phyloP scores from a whole-genome alignment of 2,113 vertebrate genomes.

The Peromyscus maniculatus region DNA sequence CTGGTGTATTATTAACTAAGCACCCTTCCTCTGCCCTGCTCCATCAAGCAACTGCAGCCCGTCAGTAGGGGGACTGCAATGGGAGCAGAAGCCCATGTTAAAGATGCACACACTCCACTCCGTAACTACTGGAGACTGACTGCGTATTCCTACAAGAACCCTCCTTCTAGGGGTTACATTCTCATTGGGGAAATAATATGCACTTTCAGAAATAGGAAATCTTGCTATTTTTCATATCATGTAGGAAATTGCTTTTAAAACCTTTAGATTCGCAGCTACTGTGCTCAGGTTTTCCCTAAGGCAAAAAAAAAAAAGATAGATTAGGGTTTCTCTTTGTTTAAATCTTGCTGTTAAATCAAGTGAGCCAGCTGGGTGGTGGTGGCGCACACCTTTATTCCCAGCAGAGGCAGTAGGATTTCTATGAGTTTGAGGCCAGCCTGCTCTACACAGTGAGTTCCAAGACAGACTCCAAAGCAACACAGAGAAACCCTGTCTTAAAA shows the following conservation, averaged over 20 bases:
- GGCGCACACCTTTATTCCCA: too few species aligned
- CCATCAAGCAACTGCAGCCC: not conserved
- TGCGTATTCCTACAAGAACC: not conserved
- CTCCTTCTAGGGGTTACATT: not conserved
- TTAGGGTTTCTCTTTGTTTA: conserved; percentile 71
- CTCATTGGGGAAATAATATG: not conserved
- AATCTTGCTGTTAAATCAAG: conserved; percentile 60
- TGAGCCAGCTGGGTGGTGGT: too few species aligned
- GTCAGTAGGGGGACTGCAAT: not conserved
- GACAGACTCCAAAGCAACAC: too few species aligned
- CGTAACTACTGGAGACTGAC: not conserved
- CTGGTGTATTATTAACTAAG: conserved; percentile 61
- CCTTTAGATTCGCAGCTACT: conserved; percentile 66
- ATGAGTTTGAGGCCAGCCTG: too few species aligned
- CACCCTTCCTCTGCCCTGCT: not conserved
- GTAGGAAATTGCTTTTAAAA: conserved; percentile 10
- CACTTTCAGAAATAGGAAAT: not conserved
- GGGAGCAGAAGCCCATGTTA: not conserved
- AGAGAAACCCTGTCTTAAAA: too few species aligned
- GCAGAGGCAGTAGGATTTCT: too few species aligned
- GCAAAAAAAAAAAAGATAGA: conserved; percentile 63
- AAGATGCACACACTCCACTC: not conserved
- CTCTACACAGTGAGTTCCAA: too few species aligned
- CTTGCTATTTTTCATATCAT: conserved; percentile 46
- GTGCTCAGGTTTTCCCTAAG: conserved; percentile 16